These are phyloP conservation scores for Centroberyx gerrardi DNA, from an alignment of 2,797 vertebrate species.

Conservation along the genomic window DNA sequence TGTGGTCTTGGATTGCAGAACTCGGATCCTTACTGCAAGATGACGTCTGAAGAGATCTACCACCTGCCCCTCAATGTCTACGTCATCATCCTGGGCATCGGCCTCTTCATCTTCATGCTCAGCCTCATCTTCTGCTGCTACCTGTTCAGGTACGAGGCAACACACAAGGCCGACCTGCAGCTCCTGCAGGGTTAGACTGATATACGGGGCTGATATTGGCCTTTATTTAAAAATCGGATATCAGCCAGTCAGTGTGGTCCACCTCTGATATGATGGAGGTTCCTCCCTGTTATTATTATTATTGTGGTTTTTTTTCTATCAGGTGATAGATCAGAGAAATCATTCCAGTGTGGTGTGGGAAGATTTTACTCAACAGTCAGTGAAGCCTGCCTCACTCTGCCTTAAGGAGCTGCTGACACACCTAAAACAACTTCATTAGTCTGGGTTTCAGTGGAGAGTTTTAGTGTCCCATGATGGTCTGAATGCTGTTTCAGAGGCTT, in stretches of 20 bases:
- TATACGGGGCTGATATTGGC: background rate
- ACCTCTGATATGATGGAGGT: no score
- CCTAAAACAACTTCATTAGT: no score
- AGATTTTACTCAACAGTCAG: no score
- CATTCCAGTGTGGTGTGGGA: no score
- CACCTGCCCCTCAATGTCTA: conserved; percentile 86
- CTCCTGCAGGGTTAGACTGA: background rate
- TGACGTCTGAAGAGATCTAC: conserved; percentile 78
- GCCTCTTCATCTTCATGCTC: conserved; percentile 87
- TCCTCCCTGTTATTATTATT: no score
- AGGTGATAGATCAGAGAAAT: no score
- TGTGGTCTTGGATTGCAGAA: conserved; percentile 66
- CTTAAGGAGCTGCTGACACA: background rate
- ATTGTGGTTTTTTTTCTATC: no score
- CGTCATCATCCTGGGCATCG: conserved; percentile 85
- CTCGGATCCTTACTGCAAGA: conserved; percentile 70
- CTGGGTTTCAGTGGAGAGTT: no score
- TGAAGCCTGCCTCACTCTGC: background rate
- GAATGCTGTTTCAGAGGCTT: no score
- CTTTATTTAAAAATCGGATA: background rate
- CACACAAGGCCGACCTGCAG: background rate
- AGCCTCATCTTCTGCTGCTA: conserved; percentile 89
- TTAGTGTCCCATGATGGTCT: no score
- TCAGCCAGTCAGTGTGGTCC: no score
- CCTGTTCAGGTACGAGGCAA: conserved; percentile 83